Conservation (phyloP, 2,888 invertebrate genomes). For the Tenthredo notha region DNA sequence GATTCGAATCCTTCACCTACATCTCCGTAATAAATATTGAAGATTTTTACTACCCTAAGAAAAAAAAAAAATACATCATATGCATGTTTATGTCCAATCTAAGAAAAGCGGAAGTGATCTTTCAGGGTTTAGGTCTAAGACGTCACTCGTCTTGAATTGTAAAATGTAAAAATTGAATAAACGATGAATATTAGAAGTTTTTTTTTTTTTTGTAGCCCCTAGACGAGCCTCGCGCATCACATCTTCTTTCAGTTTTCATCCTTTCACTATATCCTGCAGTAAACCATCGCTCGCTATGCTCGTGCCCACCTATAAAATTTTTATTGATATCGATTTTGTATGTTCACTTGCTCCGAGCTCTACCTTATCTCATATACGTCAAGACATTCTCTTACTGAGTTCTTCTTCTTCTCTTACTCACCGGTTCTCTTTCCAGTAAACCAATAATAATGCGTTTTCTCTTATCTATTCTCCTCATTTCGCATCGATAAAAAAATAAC, state of each 20-base stretch:
- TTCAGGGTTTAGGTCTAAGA: not conserved
- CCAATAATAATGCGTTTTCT: not conserved
- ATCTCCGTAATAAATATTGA: not conserved
- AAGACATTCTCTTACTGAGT: slow-evolving; percentile 3
- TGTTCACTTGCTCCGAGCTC: not conserved
- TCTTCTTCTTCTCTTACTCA: not conserved
- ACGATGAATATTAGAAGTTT: slow-evolving; percentile 22
- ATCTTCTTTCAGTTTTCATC: slow-evolving; percentile 34
- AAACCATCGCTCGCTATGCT: slow-evolving; percentile 7
- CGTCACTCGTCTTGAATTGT: not conserved
- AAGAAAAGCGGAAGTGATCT: not conserved
- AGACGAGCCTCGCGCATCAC: not conserved
- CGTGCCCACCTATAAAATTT: not conserved
- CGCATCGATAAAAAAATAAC: not conserved
- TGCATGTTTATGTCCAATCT: not conserved
- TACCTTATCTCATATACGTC: not conserved
- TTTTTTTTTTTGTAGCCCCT: not conserved
- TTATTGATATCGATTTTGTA: slow-evolving; percentile 31
- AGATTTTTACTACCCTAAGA: not conserved
- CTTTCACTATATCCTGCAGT: slow-evolving; percentile 27
- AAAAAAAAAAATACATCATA: not conserved
- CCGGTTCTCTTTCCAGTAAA: not conserved
- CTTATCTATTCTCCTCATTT: not conserved
- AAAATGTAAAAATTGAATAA: slow-evolving; percentile 16
- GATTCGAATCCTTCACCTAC: not conserved